These are phyloP conservation scores for Microtus pennsylvanicus DNA, from an alignment of 2,113 vertebrate genomes.

Conservation along the genomic window DNA sequence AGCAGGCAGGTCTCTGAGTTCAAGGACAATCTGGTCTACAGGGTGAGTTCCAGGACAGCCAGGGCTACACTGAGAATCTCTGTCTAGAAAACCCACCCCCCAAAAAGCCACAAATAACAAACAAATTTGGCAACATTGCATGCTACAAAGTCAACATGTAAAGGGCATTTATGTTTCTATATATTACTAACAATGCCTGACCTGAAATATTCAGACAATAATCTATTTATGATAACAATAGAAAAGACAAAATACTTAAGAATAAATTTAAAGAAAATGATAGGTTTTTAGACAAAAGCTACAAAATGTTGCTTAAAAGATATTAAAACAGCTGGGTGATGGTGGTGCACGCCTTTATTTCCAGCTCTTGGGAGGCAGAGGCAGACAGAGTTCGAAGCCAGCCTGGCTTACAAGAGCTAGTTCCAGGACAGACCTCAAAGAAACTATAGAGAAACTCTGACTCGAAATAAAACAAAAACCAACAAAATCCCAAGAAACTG, in stretches of 20 bases:
- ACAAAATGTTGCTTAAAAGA: neutral
- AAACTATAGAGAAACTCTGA: no score
- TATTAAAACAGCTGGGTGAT: neutral
- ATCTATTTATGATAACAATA: constrained; percentile 3
- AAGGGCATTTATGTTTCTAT: neutral
- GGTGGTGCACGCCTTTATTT: no score
- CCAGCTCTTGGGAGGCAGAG: no score
- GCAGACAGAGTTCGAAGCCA: no score
- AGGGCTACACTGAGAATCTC: neutral
- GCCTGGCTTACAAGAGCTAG: no score
- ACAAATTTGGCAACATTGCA: constrained; percentile 32
- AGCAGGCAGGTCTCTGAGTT: neutral
- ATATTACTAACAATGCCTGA: neutral
- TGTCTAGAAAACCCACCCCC: neutral
- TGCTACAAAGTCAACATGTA: neutral
- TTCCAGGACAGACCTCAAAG: no score
- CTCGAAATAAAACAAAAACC: no score
- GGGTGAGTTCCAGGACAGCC: neutral
- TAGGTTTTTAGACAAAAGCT: no score
- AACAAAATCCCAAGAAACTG: no score
- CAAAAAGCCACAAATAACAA: constrained; percentile 19
- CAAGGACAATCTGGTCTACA: neutral
- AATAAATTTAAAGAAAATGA: neutral
- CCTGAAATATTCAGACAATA: neutral
- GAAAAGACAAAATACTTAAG: constrained; percentile 9